Conservation (phyloP, 2,113 vertebrate genomes). For the Prietella phreatophila region DNA sequence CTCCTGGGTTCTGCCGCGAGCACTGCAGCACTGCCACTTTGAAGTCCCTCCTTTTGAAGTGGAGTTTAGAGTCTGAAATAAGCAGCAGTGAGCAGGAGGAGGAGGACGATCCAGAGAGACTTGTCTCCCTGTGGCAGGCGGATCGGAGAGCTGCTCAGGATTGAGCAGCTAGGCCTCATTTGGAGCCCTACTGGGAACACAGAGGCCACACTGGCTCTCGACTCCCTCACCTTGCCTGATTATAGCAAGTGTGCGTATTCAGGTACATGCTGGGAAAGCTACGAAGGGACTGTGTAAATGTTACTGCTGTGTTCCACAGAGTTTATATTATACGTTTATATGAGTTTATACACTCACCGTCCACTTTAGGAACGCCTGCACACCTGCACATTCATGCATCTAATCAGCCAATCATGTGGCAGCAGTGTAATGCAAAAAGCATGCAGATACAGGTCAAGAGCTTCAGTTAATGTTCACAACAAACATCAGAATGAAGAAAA, state of each 20-base stretch:
- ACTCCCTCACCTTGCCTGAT: not conserved
- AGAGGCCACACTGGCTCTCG: constrained; percentile 2
- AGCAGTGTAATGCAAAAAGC: too few relatives aligned
- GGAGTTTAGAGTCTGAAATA: constrained; percentile 43
- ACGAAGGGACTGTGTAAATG: not conserved
- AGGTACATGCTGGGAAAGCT: not conserved
- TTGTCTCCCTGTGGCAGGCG: constrained; percentile 16
- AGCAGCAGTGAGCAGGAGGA: constrained; percentile 22
- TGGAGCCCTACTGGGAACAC: constrained; percentile 13
- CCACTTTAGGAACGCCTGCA: too few relatives aligned
- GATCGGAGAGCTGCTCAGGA: constrained; percentile 13
- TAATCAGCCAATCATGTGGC: too few relatives aligned
- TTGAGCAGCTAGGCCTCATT: constrained; percentile 39
- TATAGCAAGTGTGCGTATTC: not conserved
- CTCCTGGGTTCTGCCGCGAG: constrained; percentile 60
- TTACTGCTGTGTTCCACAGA: not conserved
- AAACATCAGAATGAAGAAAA: too few relatives aligned
- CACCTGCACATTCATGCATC: too few relatives aligned
- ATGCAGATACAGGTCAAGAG: too few relatives aligned
- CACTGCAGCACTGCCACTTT: constrained; percentile 54
- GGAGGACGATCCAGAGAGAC: constrained; percentile 28
- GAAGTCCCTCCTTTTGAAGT: constrained; percentile 52
- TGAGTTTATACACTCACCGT: not conserved
- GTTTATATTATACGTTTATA: not conserved
- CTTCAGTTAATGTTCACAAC: too few relatives aligned